Evolutionary conservation across 2,888 invertebrate genomes (phyloP), one percentile per base, ranked within the genome.

Genomic region (Eugnorisma glareosa): DNA sequence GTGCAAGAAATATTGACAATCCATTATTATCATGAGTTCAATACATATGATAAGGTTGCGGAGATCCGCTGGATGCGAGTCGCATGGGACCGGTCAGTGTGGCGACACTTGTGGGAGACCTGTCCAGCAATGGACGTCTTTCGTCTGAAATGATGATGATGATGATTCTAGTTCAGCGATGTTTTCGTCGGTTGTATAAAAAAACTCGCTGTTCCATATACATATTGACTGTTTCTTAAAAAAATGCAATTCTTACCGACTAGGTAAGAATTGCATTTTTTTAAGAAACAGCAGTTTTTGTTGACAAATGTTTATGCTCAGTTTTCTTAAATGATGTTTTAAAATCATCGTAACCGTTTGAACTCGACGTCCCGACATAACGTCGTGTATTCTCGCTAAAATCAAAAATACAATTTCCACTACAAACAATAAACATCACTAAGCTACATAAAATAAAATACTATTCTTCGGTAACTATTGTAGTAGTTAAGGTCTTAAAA

Each of bases 391-490:
- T 59, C 21, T 59, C 31, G 31, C 31, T 59, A 18, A 48, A 75
- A 28, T 75, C 7, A 59, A 59, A 74, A 43, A 54, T 43, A 73
- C 10, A 37, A 37, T 75, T 24, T 11, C 35, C 37, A 24, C 18
- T 13, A 43, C 35, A 51, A 43, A 51, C n/a, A 28, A 21, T n/a
- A 61, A n/a, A 7, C 24, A 4, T 35, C 24, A 2, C 21, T 35
- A 61, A 1, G 24, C 74, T 48, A 51, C 45, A 7, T n/a, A n/a
- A n/a, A n/a, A 31, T 31, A 66, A 77, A 54, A 67, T 54, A 28
- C 3, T 51, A 51, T 54, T 37, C 51, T 18, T 43, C 2, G 4
- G 21, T 21, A 28, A 57, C 57, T 35, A 48, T 69, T 48, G 28
- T 43, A 2, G 15, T 76, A n/a, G 40, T 57, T 24, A 77, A 54